Evolutionary conservation across 2,113 vertebrate species (phyloP), one percentile per base, ranked within the genome.

Genomic region (Sorex araneus): DNA sequence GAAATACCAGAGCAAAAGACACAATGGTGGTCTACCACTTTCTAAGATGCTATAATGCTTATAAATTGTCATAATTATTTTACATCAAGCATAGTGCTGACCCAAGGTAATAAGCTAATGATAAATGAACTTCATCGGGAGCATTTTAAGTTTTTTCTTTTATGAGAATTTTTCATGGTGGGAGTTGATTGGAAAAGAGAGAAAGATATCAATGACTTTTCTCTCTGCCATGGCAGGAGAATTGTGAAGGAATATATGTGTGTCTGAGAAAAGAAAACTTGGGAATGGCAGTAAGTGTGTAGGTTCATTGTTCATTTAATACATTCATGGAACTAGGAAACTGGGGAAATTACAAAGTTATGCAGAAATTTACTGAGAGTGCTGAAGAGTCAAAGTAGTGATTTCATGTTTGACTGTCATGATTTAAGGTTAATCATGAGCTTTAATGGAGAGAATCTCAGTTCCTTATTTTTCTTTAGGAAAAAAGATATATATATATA

Each of bases 311-410:
- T 6, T 36, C 5, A 21, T 8, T 13, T 73, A 27, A 27, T n/a
- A 13, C 8, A 28, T 60, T 69, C 8, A 8, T 89, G 74, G 47
- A 12, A 85, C 45, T 60, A 76, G 30, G 23, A 11, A 79, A 27
- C 32, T 90, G n/a, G 34, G 30, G 16, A 87, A 60, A 54, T 78
- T 67, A 28, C 50, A 83, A 28, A 70, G 87, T 88, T 71, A 71
- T 27, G 83, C 0, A 90, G 43, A 85, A 88, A 79, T 67, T 73
- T 45, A 66, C 7, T 87, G 30, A 69, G 47, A 32, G 27, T 79
- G 13, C 13, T 76, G 6, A 70, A 71, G 28, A 27, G 27, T 13
- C 63, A 6, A 54, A 27, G 45, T 63, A 12, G 11, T 85, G 21
- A 36, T 84, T 82, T 60, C 21, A n/a, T 63, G n/a, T 32, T 77